A percentile compares a stretch with the other conserved stretches of the same genome.
These are phyloP conservation scores for Aldabrachelys gigantea DNA, from an alignment of 2,113 vertebrate species.

Conservation along the genomic window DNA sequence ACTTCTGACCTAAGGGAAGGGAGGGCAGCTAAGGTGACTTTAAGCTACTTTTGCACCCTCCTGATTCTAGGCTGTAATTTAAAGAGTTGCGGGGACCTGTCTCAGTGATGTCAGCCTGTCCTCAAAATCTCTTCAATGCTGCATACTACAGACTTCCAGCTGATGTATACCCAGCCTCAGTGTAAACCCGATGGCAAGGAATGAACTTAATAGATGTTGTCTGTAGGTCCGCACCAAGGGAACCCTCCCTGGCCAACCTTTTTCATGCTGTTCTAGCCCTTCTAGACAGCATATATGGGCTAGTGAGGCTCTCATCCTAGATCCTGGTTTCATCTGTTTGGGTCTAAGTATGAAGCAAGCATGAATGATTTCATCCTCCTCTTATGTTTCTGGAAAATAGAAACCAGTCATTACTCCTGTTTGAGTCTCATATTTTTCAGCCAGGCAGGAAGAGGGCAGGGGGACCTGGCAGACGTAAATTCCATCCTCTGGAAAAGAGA, in stretches of 20 bases:
- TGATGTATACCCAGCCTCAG: background rate
- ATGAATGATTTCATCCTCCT: background rate
- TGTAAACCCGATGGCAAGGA: background rate
- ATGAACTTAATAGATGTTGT: background rate
- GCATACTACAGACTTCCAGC: background rate
- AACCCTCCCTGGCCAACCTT: fast-evolving
- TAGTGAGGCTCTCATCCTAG: slow-evolving; percentile 18
- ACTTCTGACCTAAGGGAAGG: background rate
- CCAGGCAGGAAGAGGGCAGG: slow-evolving; percentile 35
- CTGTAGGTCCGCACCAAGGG: background rate
- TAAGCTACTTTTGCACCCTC: background rate
- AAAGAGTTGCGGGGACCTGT: background rate
- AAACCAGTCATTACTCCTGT: slow-evolving; percentile 13
- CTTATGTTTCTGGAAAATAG: slow-evolving; percentile 32
- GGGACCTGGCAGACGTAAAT: slow-evolving; percentile 8
- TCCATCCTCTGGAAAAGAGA: background rate
- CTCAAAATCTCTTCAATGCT: fast-evolving
- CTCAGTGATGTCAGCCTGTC: background rate
- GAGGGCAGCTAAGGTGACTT: background rate
- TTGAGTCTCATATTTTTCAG: slow-evolving; percentile 52
- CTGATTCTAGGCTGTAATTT: background rate
- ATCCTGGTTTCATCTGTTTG: slow-evolving; percentile 22
- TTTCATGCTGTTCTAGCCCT: background rate
- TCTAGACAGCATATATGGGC: background rate
- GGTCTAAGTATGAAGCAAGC: background rate